Conservation (phyloP, 2,888 invertebrate genomes). For the Diplazon laetatorius region DNA sequence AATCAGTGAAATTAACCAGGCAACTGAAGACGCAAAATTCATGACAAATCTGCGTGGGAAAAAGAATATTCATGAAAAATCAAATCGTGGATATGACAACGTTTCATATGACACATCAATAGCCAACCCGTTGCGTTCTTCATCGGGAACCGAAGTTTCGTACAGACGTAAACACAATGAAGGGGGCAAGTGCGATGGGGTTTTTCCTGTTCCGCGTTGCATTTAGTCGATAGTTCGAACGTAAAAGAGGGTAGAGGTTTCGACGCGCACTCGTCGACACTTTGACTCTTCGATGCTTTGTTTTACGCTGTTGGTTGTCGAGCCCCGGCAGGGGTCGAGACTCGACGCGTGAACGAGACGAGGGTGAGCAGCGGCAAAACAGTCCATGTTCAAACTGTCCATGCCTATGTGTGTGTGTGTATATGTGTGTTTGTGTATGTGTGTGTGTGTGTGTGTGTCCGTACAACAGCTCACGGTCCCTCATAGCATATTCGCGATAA, state of each 20-base stretch:
- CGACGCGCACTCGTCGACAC: conserved; percentile 34
- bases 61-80: too few relatives aligned
- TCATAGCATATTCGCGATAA: conserved; percentile 63
- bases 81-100: too few relatives aligned
- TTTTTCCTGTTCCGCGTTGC: conserved; percentile 49
- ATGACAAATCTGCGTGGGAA: too few relatives aligned
- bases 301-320: conserved; percentile 55
- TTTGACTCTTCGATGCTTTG: conserved; percentile 54
- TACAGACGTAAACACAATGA: conserved; percentile 13
- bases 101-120: too few relatives aligned
- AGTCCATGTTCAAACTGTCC: conserved; percentile 53
- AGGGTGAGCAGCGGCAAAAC: conserved; percentile 46
- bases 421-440: too few relatives aligned
- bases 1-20: too few relatives aligned
- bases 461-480: conserved; percentile 47
- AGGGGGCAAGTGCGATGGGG: conserved; percentile 8
- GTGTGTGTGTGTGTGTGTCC: conserved; percentile 51
- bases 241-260: conserved; percentile 53
- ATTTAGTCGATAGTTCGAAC: conserved; percentile 57
- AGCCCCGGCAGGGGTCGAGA: conserved; percentile 27
- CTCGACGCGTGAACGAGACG: conserved; percentile 49
- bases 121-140: background rate
- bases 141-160: background rate
- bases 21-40: too few relatives aligned
- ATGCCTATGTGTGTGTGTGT: too few relatives aligned